Base-by-base conservation (phyloP, 1,140 invertebrate species). In the Bicyclus anynana region DNA sequence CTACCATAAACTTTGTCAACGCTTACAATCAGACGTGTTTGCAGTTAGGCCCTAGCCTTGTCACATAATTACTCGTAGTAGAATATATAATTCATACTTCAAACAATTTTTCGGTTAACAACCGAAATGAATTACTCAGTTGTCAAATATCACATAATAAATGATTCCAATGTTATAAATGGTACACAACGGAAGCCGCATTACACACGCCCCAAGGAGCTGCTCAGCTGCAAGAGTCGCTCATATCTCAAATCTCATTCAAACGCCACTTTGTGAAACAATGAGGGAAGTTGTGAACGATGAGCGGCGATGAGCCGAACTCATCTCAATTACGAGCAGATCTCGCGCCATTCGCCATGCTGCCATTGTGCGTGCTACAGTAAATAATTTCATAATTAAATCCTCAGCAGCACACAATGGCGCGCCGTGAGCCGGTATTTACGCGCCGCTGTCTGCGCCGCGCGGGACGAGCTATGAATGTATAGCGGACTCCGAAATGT, bases 381-480 rank as follows among this genome's bases (percentile, higher is more conserved):
- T 71, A 68, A 74, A 77, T 77, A 70, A 74, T 77, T 68, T 72
- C 57, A 72, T 74, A 68, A 77, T 74, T 74, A 77, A 70, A 72
- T 70, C 67, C 52, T 69, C 46, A 37, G 59, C 37, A 67, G 29
- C 65, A 40, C 42, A 65, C 59, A 74, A 65, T 69, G 49, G 55
- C 44, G 53, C 53, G 63, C 57, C 53, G 54, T 42, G 27, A 58
- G 44, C 48, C 38, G 37, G 42, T 52, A 51, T 17, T 23, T 4
- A 23, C 2, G 3, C 7, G 23, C 3, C 23, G 7, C 23, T 2
- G 2, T 23, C 7, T 7, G 7, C 23, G 3, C 23, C 21, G 37
- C 17, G 48, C 4, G 51, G 51, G n/a, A 14, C 42, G 29, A 61
- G 53, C 10, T 14, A 46, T 33, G 29, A 20, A 18, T 48, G 29